Base-by-base conservation (phyloP, 2,113 vertebrate species). In the Tor tambroides region DNA sequence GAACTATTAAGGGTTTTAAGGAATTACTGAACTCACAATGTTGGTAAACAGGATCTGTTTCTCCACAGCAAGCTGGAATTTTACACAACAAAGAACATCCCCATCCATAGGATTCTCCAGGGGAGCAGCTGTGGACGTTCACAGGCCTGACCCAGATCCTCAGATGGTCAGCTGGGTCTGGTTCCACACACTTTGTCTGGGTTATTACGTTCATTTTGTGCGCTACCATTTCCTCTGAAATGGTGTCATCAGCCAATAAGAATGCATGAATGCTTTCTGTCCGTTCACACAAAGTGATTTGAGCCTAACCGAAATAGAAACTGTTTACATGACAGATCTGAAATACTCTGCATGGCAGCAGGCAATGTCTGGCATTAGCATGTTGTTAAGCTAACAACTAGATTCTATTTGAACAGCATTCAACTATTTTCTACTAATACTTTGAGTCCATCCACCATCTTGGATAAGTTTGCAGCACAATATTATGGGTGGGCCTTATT, bases 81-180 rank as follows among this genome's bases (percentile, higher is more conserved):
- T 75, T 69, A 76, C 32, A 84, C 81, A 54, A 80, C 51, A 76
- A 76, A 76, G 38, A 46, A 23, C 51, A 72, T 9, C 38, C 11
- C 75, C 72, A 72, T 79, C 51, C 19, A 49, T n/a, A 54, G 56
- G 59, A 38, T 65, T 78, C 32, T 87, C 78, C 23, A 19, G 71
- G 54, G 71, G 43, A 35, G 59, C 85, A 78, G 76, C 77, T 82
- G 82, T 85, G 79, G 82, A 84, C 82, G 46, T 30, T 59, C 71
- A 72, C 59, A 85, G 83, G 46, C 61, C 15, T 89, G 83, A 89
- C 77, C 88, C 71, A 87, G 69, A 76, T 85, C 77, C 69, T 87
- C 82, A 82, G 69, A 86, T 89, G 79, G 82, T 38, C 76, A 54
- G 32, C 32, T 10, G 51, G 23, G 28, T 89, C 49, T 77, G 51